Conservation (phyloP, 2,797 vertebrate species). For the Ataeniobius toweri region DNA sequence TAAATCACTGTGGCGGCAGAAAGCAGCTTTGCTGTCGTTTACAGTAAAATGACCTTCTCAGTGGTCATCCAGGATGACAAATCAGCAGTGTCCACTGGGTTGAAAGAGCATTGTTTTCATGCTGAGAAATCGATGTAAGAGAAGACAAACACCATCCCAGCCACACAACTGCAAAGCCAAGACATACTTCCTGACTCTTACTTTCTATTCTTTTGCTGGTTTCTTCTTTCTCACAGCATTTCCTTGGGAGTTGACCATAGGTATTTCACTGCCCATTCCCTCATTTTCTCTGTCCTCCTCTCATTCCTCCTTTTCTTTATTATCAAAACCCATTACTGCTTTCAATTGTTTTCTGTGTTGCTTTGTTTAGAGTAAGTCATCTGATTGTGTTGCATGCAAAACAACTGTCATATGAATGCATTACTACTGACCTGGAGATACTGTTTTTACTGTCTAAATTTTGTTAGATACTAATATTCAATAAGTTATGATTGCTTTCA, state of each 20-base stretch:
- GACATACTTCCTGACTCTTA: conserved; percentile 77
- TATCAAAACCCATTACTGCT: conserved; percentile 42
- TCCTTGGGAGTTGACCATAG: conserved; percentile 90
- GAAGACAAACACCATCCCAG: conserved; percentile 56
- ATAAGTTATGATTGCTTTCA: not conserved
- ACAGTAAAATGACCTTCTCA: conserved; percentile 2
- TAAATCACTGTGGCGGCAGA: conserved; percentile 52
- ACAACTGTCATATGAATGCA: conserved; percentile 8
- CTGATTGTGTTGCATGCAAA: conserved; percentile 63
- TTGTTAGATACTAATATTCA: conserved; percentile 1
- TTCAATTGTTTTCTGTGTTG: conserved; percentile 44
- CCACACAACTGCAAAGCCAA: conserved; percentile 57
- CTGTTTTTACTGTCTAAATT: conserved; percentile 11
- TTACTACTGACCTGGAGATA: conserved; percentile 6
- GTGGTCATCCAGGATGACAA: conserved; percentile 18
- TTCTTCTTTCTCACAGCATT: conserved; percentile 87
- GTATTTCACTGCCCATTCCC: conserved; percentile 82
- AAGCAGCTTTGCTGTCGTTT: conserved; percentile 33
- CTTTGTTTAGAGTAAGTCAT: conserved; percentile 35
- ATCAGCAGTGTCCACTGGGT: conserved; percentile 1
- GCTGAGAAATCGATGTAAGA: conserved; percentile 10
- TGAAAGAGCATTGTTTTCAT: not conserved
- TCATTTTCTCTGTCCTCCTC: conserved; percentile 46
- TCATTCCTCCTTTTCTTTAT: conserved; percentile 25
- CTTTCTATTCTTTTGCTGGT: conserved; percentile 81